phyloP scores from a whole-genome alignment of 2,888 invertebrate genomes.

The Folsomia candida region DNA sequence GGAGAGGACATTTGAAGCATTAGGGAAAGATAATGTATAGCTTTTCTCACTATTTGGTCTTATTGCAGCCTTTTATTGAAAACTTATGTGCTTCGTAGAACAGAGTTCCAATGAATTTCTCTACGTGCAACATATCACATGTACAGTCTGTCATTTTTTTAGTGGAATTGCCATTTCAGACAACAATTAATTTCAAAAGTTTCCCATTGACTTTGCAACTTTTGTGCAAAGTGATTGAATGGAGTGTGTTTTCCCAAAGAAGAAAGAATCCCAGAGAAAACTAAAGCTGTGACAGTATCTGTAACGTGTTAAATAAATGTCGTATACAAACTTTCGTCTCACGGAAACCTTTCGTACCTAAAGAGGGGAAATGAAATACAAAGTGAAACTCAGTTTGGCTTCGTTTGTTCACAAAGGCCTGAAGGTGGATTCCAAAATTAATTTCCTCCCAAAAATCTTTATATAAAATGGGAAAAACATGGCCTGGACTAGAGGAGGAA shows the following conservation, averaged over 20 bases:
- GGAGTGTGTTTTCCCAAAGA: too few relatives aligned
- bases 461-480: background rate
- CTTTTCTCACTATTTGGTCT: background rate
- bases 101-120: background rate
- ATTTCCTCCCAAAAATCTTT: background rate
- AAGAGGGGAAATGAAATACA: background rate
- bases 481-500: background rate
- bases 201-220: background rate
- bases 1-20: conserved; percentile 15
- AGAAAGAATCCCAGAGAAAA: too few relatives aligned
- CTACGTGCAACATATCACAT: background rate
- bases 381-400: background rate
- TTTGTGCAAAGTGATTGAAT: background rate
- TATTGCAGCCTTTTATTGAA: background rate
- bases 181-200: background rate
- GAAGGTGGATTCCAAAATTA: background rate
- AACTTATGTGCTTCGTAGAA: background rate
- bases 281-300: too few relatives aligned
- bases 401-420: background rate
- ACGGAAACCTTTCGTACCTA: background rate
- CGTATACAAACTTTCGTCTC: too few relatives aligned
- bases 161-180: background rate
- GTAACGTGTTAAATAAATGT: too few relatives aligned
- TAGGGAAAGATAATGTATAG: conserved; percentile 6
- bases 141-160: background rate